A percentile compares a stretch with the other conserved stretches of the same genome.
Evolutionary conservation across 2,113 vertebrate genomes (phyloP).

Genomic region (Ptyas mucosa): DNA sequence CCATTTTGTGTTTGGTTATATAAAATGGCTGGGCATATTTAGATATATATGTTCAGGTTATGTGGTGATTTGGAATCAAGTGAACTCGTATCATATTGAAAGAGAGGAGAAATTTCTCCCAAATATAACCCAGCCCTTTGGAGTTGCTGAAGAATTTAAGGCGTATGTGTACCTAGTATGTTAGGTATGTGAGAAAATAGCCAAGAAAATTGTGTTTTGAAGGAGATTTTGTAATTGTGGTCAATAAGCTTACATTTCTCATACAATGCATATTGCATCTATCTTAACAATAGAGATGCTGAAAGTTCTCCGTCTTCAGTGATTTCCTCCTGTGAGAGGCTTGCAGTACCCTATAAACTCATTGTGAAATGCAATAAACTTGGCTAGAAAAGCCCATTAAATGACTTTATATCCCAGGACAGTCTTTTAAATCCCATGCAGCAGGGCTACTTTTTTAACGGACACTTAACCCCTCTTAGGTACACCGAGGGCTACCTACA

Average conservation of each 20-base stretch:
- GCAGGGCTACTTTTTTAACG: background rate
- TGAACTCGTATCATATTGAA: background rate
- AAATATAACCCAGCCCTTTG: background rate
- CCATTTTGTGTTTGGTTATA: background rate
- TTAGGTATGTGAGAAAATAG: background rate
- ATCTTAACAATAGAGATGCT: background rate
- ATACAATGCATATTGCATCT: background rate
- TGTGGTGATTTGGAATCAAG: background rate
- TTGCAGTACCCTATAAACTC: background rate
- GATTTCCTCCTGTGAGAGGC: background rate
- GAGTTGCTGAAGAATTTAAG: background rate
- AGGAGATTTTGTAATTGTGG: background rate
- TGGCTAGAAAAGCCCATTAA: background rate
- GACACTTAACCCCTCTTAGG: background rate
- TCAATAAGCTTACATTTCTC: background rate
- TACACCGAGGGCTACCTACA: background rate
- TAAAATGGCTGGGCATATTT: background rate
- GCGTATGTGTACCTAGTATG: background rate
- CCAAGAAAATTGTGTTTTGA: background rate
- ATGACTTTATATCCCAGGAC: background rate
- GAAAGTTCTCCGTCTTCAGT: background rate
- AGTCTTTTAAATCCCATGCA: background rate
- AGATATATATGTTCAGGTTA: background rate
- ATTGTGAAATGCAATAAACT: background rate
- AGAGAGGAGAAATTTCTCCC: background rate